These are phyloP conservation scores for Charina bottae DNA, from an alignment of 2,113 vertebrate species.

Conservation along the genomic window DNA sequence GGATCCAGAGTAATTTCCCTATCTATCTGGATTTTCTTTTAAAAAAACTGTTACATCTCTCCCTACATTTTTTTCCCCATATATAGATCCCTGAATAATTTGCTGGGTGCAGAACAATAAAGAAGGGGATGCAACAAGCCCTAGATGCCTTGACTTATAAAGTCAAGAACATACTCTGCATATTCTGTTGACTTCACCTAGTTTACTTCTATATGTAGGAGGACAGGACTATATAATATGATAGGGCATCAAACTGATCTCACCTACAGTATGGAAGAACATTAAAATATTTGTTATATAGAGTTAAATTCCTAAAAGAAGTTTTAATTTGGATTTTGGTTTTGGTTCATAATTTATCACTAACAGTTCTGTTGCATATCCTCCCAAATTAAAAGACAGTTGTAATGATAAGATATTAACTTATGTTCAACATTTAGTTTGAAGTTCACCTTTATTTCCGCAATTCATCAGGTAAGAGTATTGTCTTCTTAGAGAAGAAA, in stretches of 20 bases:
- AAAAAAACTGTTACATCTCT: background rate
- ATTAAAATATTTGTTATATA: background rate
- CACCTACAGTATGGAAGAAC: conserved; percentile 10
- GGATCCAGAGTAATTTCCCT: background rate
- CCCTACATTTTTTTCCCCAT: background rate
- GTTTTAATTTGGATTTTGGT: background rate
- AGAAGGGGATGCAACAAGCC: background rate
- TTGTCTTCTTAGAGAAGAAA: background rate
- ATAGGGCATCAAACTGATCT: background rate
- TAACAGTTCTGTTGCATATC: background rate
- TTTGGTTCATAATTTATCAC: background rate
- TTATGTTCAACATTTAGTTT: background rate
- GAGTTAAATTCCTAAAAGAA: background rate
- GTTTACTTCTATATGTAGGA: conserved; percentile 8
- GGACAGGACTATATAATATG: background rate
- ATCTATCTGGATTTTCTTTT: background rate
- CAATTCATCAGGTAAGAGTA: background rate
- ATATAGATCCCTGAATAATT: background rate
- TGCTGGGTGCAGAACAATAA: background rate
- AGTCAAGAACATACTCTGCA: background rate
- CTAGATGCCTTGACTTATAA: background rate
- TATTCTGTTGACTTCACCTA: background rate
- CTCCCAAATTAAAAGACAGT: conserved; percentile 15
- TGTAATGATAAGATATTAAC: background rate
- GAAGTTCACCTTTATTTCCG: conserved; percentile 6